These are phyloP conservation scores for Microctonus hyperodae DNA, from an alignment of 2,888 invertebrate genomes.

Conservation along the genomic window DNA sequence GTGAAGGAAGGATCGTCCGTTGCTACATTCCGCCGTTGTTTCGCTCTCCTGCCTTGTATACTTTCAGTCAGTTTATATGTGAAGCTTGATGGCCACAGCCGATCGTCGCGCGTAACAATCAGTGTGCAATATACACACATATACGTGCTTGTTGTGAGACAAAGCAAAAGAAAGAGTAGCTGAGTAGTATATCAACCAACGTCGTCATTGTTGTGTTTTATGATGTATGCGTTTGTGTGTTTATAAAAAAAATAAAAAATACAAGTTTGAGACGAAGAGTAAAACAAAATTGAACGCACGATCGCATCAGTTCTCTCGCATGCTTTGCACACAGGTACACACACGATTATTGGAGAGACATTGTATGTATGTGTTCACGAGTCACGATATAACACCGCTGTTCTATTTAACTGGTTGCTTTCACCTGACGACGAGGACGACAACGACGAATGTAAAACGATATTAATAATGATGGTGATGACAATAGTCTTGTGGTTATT, in stretches of 20 bases:
- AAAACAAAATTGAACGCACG: too few relatives aligned
- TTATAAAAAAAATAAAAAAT: too few relatives aligned
- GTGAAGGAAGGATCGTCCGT: slow-evolving; percentile 13
- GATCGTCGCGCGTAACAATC: slow-evolving; percentile 23
- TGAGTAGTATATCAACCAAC: background rate
- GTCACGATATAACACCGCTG: background rate
- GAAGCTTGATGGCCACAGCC: background rate
- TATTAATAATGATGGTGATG: background rate
- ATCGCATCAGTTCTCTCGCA: slow-evolving; percentile 16
- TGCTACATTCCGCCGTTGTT: slow-evolving; percentile 23
- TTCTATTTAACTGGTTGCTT: slow-evolving; percentile 19
- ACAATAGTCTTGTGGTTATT: background rate
- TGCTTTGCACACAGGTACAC: slow-evolving; percentile 17
- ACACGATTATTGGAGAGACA: slow-evolving; percentile 24
- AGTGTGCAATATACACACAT: slow-evolving; percentile 10
- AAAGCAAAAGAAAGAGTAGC: slow-evolving; percentile 6
- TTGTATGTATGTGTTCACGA: too few relatives aligned
- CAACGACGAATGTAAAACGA: background rate
- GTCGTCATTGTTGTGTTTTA: background rate
- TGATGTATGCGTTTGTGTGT: too few relatives aligned
- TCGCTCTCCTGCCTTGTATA: background rate
- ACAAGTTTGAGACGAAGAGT: background rate
- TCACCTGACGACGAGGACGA: slow-evolving; percentile 10
- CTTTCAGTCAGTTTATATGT: background rate
- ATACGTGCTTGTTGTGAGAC: background rate